phyloP scores from a whole-genome alignment of 2,888 invertebrate genomes.

The Pseudanteris insignis region DNA sequence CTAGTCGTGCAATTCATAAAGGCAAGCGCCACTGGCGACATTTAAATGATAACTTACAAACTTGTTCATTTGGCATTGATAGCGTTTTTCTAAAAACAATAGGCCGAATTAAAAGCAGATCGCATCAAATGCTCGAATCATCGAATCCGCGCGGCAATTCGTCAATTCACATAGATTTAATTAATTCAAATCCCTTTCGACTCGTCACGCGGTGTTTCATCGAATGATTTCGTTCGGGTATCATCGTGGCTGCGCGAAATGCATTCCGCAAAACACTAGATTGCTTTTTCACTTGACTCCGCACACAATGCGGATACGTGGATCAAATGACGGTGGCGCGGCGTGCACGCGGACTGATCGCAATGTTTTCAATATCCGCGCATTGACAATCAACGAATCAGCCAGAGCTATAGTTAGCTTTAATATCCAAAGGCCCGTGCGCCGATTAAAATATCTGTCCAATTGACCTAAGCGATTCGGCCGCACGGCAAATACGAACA shows the following conservation, averaged over 20 bases:
- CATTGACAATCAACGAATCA: constrained; percentile 40
- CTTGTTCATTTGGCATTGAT: no score
- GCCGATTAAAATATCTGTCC: constrained; percentile 28
- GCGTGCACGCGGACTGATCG: constrained; percentile 26
- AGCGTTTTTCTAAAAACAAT: not conserved
- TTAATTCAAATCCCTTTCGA: constrained; percentile 19
- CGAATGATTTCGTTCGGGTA: constrained; percentile 25
- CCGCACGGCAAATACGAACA: constrained; percentile 8
- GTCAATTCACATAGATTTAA: constrained; percentile 17
- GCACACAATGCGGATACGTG: constrained; percentile 19
- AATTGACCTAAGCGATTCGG: constrained; percentile 34
- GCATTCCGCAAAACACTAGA: constrained; percentile 13
- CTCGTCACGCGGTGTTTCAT: constrained; percentile 11
- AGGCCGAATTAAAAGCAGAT: not conserved
- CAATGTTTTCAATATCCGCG: constrained; percentile 40
- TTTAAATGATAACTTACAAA: no score
- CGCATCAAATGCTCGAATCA: not conserved
- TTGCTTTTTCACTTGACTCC: constrained; percentile 39
- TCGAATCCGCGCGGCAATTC: constrained; percentile 1
- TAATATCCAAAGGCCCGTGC: no score
- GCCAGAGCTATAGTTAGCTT: constrained; percentile 28
- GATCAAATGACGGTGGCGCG: constrained; percentile 35
- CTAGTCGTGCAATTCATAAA: no score
- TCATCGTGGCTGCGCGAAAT: constrained; percentile 3
- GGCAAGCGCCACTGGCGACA: no score